A percentile compares a stretch with the other conserved stretches of the same genome.
These are phyloP conservation scores for Bubalus kerabau DNA, from an alignment of 2,113 vertebrate genomes.

Conservation along the genomic window DNA sequence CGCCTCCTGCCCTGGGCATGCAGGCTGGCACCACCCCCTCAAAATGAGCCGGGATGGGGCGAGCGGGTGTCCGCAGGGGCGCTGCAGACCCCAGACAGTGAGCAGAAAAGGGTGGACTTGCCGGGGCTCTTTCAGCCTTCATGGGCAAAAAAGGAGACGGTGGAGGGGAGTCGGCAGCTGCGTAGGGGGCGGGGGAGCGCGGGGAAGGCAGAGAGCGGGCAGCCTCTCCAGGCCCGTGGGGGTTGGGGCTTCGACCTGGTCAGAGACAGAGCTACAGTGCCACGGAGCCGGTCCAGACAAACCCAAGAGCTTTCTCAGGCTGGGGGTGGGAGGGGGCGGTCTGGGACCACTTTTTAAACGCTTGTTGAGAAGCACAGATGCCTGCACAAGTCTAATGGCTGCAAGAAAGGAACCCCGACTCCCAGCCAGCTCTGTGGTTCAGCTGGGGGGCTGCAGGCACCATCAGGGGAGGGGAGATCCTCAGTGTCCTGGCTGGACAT, in stretches of 20 bases:
- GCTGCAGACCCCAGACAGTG: not conserved
- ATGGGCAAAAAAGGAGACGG: fast-evolving
- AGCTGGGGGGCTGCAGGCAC: not conserved
- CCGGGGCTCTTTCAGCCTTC: fast-evolving
- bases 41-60: fast-evolving
- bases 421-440: slow-evolving; percentile 65
- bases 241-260: not conserved
- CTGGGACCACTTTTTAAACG: not conserved
- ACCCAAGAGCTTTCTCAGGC: not conserved
- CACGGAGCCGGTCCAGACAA: not conserved
- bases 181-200: fast-evolving
- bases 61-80: fast-evolving
- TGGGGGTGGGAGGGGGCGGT: fast-evolving
- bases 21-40: not conserved
- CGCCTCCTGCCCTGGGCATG: not conserved
- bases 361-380: slow-evolving; percentile 40
- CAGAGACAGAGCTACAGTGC: not conserved
- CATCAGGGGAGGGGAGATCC: slow-evolving; percentile 64
- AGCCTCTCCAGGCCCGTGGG: slow-evolving; percentile 14
- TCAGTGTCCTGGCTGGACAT: slow-evolving; percentile 70
- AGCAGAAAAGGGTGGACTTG: too few relatives aligned
- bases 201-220: not conserved
- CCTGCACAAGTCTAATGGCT: slow-evolving; percentile 32
- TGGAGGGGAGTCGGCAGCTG: not conserved
- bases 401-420: slow-evolving; percentile 23